These are phyloP conservation scores for Coturnix japonica DNA, from an alignment of 2,113 vertebrate genomes.

Conservation along the genomic window DNA sequence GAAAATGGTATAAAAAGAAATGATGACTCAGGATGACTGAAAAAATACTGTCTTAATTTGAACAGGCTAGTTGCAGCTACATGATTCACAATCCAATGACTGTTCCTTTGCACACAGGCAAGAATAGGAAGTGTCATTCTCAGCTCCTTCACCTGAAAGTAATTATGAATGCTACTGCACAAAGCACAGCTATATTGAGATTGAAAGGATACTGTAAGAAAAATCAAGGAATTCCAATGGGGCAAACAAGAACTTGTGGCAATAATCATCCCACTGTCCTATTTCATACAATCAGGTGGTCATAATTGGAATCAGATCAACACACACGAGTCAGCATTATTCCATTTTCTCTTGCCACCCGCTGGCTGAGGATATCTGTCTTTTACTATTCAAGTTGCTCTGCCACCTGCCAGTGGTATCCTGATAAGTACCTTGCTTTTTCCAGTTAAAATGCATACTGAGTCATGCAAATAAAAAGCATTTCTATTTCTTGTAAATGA, in stretches of 20 bases:
- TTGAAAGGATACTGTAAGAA: background rate
- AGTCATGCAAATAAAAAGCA: constrained; percentile 39
- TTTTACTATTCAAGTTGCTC: background rate
- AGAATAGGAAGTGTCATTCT: background rate
- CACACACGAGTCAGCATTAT: background rate
- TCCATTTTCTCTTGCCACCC: constrained; percentile 9
- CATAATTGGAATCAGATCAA: background rate
- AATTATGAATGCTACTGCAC: background rate
- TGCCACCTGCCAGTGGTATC: constrained; percentile 35
- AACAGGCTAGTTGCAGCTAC: background rate
- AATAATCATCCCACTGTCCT: background rate
- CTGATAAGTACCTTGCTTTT: constrained; percentile 28
- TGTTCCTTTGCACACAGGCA: background rate
- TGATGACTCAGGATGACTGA: background rate
- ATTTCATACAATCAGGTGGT: background rate
- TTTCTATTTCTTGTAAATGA: constrained; percentile 22
- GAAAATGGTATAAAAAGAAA: background rate
- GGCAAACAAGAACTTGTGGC: background rate
- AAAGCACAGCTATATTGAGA: background rate
- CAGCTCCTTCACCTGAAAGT: background rate
- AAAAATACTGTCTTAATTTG: constrained; percentile 4
- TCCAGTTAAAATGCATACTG: constrained; percentile 24
- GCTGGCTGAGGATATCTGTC: constrained; percentile 14
- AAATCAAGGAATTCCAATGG: background rate
- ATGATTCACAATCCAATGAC: background rate